Percentiles rank a stretch among this genome's conserved stretches.
These are phyloP conservation scores for Aythya fuligula DNA, from an alignment of 2,797 vertebrate species.

Conservation along the genomic window DNA sequence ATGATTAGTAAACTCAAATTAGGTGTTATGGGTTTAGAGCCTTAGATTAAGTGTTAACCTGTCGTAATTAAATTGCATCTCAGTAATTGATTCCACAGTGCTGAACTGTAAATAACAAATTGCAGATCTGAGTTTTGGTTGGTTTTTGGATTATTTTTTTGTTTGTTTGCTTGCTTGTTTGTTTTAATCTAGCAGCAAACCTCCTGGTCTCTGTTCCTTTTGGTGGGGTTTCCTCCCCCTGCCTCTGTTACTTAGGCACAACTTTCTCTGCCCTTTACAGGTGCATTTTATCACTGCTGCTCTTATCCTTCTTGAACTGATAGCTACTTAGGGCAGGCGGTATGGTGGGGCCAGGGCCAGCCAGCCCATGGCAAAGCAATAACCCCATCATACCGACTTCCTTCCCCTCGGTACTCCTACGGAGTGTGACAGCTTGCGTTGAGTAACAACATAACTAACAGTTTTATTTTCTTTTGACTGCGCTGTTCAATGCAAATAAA, in stretches of 20 bases:
- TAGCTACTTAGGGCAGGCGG: background rate
- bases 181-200: background rate
- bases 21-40: constrained; percentile 36
- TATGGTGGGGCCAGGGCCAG: background rate
- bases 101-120: constrained; percentile 62
- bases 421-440: rapidly evolving
- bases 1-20: constrained; percentile 61
- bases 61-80: constrained; percentile 68
- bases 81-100: constrained; percentile 62
- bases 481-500: rapidly evolving
- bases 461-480: background rate
- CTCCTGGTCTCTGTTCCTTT: background rate
- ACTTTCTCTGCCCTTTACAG: background rate
- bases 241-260: background rate
- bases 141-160: too few relatives aligned
- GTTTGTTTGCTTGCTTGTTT: too few relatives aligned
- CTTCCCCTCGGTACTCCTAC: background rate
- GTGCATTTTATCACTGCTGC: rapidly evolving
- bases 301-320: rapidly evolving
- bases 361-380: background rate
- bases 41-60: constrained; percentile 67
- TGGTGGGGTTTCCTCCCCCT: background rate
- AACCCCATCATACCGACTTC: rapidly evolving
- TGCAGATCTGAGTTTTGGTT: background rate
- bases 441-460: rapidly evolving